Evolutionary conservation across 2,888 invertebrate species (phyloP).

Genomic region (Caenorhabditis japonica): DNA sequence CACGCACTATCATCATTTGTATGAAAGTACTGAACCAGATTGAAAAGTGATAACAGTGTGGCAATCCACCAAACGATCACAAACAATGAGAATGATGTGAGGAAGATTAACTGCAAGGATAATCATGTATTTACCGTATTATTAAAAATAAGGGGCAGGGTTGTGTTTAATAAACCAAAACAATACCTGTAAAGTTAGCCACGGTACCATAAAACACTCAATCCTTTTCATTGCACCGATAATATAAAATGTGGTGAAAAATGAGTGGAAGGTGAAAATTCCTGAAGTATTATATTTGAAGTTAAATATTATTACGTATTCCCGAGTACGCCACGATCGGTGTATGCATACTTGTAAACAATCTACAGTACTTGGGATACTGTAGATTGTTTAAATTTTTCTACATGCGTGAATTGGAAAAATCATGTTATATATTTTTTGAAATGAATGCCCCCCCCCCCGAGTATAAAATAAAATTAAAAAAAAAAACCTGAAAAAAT

Average conservation of each 20-base stretch:
- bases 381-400: too few species aligned
- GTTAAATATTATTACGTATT: neutral
- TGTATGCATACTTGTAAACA: too few species aligned
- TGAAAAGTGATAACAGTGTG: slow-evolving; percentile 55
- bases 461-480: too few species aligned
- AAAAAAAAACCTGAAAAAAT: too few species aligned
- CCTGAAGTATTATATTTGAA: slow-evolving; percentile 26
- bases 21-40: slow-evolving; percentile 53
- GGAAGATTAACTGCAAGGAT: slow-evolving; percentile 51
- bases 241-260: slow-evolving; percentile 52
- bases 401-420: too few species aligned
- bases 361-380: too few species aligned
- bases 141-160: neutral
- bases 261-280: slow-evolving; percentile 52
- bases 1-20: slow-evolving; percentile 34
- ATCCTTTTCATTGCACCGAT: slow-evolving; percentile 48
- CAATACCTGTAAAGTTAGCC: slow-evolving; percentile 54
- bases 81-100: slow-evolving; percentile 52
- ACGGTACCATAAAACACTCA: slow-evolving; percentile 60
- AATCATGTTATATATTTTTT: too few species aligned
- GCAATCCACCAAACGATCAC: slow-evolving; percentile 64
- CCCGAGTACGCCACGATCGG: too few species aligned
- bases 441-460: too few species aligned
- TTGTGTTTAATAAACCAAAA: neutral
- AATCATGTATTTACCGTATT: too few species aligned